Evolutionary conservation across 2,797 vertebrate genomes (phyloP).

Genomic region (Margarornis squamiger): DNA sequence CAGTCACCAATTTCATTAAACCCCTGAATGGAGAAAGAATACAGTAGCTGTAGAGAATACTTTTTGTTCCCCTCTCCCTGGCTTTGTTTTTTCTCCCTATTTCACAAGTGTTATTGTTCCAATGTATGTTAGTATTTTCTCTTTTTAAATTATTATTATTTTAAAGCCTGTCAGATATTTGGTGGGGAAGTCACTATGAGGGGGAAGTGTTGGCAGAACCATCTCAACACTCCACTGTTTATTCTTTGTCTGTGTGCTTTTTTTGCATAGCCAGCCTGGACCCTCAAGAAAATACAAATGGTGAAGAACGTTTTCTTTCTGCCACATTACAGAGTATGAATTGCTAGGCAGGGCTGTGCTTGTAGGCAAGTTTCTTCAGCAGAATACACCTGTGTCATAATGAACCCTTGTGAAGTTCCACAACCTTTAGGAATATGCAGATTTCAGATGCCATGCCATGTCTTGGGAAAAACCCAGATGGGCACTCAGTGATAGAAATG

Average conservation of each 20-base stretch:
- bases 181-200: background rate
- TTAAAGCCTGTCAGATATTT: background rate
- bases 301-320: background rate
- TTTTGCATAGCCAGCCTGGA: background rate
- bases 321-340: background rate
- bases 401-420: background rate
- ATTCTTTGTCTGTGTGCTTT: background rate
- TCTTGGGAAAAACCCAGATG: background rate
- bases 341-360: background rate
- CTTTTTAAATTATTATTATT: background rate
- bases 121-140: background rate
- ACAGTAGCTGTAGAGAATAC: background rate
- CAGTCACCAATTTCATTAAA: background rate
- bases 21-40: background rate
- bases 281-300: background rate
- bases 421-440: background rate
- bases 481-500: background rate
- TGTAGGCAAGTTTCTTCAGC: background rate
- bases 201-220: background rate
- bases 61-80: background rate
- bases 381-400: background rate
- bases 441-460: background rate
- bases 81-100: background rate
- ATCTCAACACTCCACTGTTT: background rate
- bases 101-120: background rate